Percentiles rank a stretch among this genome's conserved stretches.
These are phyloP conservation scores for Agriopis aurantiaria DNA, from an alignment of 2,888 invertebrate species.

Conservation along the genomic window DNA sequence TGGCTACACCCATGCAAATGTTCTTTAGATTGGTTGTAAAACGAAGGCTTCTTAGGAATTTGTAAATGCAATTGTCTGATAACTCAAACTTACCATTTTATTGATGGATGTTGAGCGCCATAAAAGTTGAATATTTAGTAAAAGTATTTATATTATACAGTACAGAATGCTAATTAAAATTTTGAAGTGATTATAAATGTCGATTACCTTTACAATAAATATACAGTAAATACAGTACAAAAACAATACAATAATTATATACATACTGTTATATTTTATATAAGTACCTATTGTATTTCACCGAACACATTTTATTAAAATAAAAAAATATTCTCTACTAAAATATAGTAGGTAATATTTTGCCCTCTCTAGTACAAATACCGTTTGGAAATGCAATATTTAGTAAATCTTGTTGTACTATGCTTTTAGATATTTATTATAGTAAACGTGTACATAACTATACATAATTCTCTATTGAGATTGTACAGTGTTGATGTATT, in stretches of 20 bases:
- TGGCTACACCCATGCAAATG: too few species aligned
- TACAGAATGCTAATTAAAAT: slow-evolving; percentile 11
- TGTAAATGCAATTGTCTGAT: slow-evolving; percentile 16
- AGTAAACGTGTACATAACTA: slow-evolving; percentile 63
- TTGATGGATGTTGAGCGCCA: slow-evolving; percentile 26
- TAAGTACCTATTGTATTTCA: neutral
- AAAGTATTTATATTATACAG: neutral
- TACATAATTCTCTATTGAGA: slow-evolving; percentile 76
- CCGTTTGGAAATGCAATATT: slow-evolving; percentile 48
- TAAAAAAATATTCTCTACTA: too few species aligned
- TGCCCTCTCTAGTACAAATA: slow-evolving; percentile 57
- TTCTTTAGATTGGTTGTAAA: neutral
- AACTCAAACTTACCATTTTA: slow-evolving; percentile 26
- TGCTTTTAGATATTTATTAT: slow-evolving; percentile 62
- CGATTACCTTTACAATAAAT: slow-evolving; percentile 6
- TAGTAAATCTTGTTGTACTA: slow-evolving; percentile 51
- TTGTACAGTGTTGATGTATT: slow-evolving; percentile 73
- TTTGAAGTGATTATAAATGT: neutral
- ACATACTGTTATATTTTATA: neutral
- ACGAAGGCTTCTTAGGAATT: slow-evolving; percentile 8
- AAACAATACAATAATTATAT: too few species aligned
- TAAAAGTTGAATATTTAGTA: neutral
- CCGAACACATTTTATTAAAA: too few species aligned
- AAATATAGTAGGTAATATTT: slow-evolving; percentile 4
- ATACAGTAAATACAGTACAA: neutral